phyloP scores from a whole-genome alignment of 2,797 vertebrate species.

The Acipenser ruthenus region DNA sequence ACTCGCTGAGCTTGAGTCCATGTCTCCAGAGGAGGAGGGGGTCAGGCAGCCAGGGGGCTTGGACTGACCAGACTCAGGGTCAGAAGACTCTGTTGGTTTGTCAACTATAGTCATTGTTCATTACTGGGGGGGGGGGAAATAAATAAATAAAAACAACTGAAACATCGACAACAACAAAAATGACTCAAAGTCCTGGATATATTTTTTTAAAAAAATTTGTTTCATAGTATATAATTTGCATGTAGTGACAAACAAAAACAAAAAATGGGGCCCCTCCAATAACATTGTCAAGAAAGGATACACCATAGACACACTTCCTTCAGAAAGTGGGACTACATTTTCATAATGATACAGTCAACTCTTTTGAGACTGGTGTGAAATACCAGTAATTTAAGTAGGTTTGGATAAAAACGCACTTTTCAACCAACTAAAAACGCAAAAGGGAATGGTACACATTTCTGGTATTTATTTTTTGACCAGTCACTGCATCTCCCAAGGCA shows the following conservation, averaged over 20 bases:
- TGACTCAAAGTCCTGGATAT: neutral
- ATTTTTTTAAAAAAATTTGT: too few species aligned
- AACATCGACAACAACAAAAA: neutral
- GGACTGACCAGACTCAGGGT: constrained; percentile 75
- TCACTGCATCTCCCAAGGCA: too few species aligned
- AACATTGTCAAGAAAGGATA: neutral
- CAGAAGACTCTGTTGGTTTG: constrained; percentile 85
- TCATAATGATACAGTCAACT: neutral
- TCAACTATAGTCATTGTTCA: constrained; percentile 99
- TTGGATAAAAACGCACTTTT: too few species aligned
- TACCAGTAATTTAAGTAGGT: too few species aligned
- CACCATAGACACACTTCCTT: neutral
- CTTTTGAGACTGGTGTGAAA: too few species aligned
- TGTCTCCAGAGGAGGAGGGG: constrained; percentile 76
- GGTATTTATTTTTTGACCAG: too few species aligned
- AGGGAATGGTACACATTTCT: too few species aligned
- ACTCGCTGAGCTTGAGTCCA: constrained; percentile 75
- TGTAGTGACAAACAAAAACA: neutral
- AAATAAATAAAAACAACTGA: constrained; percentile 17
- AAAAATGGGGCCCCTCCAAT: too few species aligned
- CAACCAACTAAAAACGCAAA: too few species aligned
- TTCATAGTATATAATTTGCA: neutral
- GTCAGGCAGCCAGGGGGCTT: constrained; percentile 67
- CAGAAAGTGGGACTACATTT: neutral
- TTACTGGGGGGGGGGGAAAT: constrained; percentile 58